Percentiles rank a stretch among this genome's conserved stretches.
These are phyloP conservation scores for Lepidostoma basale DNA, from an alignment of 1,140 invertebrate species.

Conservation along the genomic window DNA sequence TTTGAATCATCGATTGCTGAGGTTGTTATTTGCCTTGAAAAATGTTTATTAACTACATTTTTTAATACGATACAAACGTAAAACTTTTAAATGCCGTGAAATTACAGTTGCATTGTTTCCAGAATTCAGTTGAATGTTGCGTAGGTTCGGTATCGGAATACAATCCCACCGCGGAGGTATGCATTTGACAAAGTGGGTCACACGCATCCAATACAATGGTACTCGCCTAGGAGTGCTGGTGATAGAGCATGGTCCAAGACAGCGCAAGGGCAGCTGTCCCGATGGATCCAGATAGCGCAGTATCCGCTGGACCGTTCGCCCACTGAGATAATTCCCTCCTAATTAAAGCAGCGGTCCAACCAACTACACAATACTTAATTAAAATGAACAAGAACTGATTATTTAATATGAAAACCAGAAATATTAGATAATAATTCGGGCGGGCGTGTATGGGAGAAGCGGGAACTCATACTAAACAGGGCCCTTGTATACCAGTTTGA, in stretches of 20 bases:
- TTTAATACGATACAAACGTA: neutral
- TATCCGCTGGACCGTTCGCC: conserved; percentile 36
- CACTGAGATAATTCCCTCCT: conserved; percentile 42
- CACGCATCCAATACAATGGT: neutral
- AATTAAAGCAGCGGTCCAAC: conserved; percentile 42
- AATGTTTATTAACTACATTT: neutral
- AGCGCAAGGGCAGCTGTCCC: neutral
- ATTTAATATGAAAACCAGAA: conserved; percentile 45
- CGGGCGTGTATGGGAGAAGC: conserved; percentile 24
- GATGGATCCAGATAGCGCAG: conserved; percentile 23
- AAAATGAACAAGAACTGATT: conserved; percentile 46
- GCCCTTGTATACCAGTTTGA: conserved; percentile 41
- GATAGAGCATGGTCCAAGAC: too few species aligned
- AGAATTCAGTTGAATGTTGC: neutral
- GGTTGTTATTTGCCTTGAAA: neutral
- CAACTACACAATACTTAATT: conserved; percentile 46
- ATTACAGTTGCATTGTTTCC: neutral
- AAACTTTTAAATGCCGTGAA: neutral
- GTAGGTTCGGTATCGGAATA: neutral
- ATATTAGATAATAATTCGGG: conserved; percentile 43
- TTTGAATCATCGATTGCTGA: neutral
- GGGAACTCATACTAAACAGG: conserved; percentile 3
- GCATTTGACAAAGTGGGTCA: neutral
- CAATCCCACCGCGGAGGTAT: neutral
- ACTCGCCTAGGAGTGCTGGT: too few species aligned